These are phyloP conservation scores for Dromas ardeola DNA, from an alignment of 2,113 vertebrate genomes.

Conservation along the genomic window DNA sequence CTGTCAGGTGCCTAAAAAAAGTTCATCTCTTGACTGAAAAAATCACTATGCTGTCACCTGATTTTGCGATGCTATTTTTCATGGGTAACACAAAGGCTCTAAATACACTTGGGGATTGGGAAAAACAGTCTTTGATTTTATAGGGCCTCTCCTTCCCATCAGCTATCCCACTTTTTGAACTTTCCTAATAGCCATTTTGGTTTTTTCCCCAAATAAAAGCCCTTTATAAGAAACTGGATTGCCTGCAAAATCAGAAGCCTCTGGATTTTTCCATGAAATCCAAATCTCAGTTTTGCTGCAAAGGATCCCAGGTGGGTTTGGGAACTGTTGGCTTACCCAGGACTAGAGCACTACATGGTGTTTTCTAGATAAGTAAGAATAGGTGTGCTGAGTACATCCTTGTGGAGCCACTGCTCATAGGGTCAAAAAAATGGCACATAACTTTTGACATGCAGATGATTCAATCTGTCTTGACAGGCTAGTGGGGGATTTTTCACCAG, in stretches of 20 bases:
- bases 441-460: not conserved
- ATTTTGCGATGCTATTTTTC: not conserved
- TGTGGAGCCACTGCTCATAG: not conserved
- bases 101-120: not conserved
- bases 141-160: not conserved
- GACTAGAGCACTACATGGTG: not conserved
- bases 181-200: not conserved
- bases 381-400: not conserved
- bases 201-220: fast-evolving
- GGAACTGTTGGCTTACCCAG: not conserved
- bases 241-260: not conserved
- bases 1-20: not conserved
- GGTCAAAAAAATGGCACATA: not conserved
- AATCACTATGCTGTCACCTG: not conserved
- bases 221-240: not conserved
- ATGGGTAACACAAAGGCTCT: not conserved
- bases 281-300: not conserved
- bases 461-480: not conserved
- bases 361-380: not conserved
- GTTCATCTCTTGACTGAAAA: not conserved
- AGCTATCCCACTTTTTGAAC: not conserved
- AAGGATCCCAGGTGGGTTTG: not conserved
- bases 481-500: not conserved
- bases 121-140: not conserved
- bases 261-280: not conserved